Percentiles rank a stretch among this genome's conserved stretches.
Conservation (phyloP, 2,888 invertebrate species). For the Scrobipalpa atriplicella region DNA sequence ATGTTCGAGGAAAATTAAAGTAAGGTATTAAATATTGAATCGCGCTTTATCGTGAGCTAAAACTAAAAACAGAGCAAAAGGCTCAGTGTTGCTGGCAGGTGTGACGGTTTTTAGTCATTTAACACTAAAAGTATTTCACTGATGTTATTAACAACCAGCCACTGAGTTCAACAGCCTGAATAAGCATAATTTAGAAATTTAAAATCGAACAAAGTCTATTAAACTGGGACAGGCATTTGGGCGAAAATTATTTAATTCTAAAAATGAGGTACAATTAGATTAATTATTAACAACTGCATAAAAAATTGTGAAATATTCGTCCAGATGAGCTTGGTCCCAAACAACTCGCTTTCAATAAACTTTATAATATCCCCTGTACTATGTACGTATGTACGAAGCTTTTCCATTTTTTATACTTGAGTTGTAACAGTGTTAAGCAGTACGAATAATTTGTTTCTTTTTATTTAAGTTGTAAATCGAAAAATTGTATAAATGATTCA, state of each 20-base stretch:
- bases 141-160: neutral
- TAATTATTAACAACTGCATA: neutral
- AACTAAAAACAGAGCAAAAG: slow-evolving; percentile 25
- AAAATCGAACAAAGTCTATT: neutral
- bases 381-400: slow-evolving; percentile 53
- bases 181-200: neutral
- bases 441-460: slow-evolving; percentile 60
- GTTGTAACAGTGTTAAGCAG: slow-evolving; percentile 67
- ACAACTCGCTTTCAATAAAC: slow-evolving; percentile 48
- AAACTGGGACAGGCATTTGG: slow-evolving; percentile 14
- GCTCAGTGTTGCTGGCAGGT: slow-evolving; percentile 23
- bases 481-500: slow-evolving; percentile 74
- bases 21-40: slow-evolving; percentile 30
- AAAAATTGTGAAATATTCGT: slow-evolving; percentile 39
- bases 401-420: slow-evolving; percentile 68
- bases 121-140: neutral
- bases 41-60: slow-evolving; percentile 36
- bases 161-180: slow-evolving; percentile 21
- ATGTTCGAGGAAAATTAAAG: slow-evolving; percentile 21
- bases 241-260: neutral
- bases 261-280: neutral
- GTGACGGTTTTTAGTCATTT: slow-evolving; percentile 2
- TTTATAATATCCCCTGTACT: slow-evolving; percentile 54
- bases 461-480: slow-evolving; percentile 67
- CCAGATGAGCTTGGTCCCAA: slow-evolving; percentile 43